These are phyloP conservation scores for Phrynosoma platyrhinos DNA, from an alignment of 2,113 vertebrate species.

Conservation along the genomic window DNA sequence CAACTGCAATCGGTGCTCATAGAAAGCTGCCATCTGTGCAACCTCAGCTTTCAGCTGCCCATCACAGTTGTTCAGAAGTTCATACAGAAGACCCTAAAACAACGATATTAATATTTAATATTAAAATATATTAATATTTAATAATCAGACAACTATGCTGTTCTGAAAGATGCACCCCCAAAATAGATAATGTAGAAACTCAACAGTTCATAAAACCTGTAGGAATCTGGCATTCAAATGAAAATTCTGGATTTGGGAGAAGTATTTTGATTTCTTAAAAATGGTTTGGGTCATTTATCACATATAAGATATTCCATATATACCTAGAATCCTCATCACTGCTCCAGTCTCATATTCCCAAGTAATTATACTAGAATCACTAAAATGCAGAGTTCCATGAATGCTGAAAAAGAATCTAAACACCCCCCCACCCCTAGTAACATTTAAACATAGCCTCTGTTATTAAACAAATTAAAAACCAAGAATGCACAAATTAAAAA, in stretches of 20 bases:
- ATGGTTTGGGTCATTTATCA: background rate
- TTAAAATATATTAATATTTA: conserved; percentile 17
- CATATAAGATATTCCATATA: background rate
- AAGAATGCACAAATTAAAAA: no score
- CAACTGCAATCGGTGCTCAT: conserved; percentile 94
- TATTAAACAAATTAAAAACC: conserved; percentile 1
- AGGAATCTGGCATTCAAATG: background rate
- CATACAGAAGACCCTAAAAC: conserved; percentile 88
- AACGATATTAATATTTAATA: background rate
- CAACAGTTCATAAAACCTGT: background rate
- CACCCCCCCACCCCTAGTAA: background rate
- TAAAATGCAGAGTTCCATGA: background rate
- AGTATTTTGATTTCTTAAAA: no score
- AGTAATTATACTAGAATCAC: background rate
- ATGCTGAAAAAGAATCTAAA: background rate
- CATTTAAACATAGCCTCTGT: background rate
- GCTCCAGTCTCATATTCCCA: background rate
- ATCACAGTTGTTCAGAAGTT: conserved; percentile 94
- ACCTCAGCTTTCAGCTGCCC: conserved; percentile 96
- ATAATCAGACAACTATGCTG: background rate
- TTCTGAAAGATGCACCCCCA: background rate
- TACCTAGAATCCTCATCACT: background rate
- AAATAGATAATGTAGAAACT: background rate
- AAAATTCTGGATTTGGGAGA: background rate
- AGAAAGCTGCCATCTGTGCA: conserved; percentile 91